A percentile compares a stretch with the other conserved stretches of the same genome.
Evolutionary conservation across 2,888 invertebrate genomes (phyloP).

Genomic region (Platycnemis pennipes): DNA sequence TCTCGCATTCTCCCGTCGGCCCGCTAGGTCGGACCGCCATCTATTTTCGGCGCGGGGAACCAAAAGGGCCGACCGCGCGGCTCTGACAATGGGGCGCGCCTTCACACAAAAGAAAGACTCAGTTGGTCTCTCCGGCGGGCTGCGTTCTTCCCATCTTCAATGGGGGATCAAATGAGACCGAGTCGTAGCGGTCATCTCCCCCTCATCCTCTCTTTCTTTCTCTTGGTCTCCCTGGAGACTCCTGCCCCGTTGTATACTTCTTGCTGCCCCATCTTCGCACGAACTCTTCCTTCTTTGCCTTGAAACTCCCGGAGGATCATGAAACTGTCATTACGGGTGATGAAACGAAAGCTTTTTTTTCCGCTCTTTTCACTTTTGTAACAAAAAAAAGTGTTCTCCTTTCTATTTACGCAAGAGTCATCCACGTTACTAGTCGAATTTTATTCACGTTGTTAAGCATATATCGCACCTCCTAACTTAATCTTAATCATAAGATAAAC

Average conservation of each 20-base stretch:
- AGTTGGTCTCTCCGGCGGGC: not conserved
- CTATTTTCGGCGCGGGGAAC: constrained; percentile 26
- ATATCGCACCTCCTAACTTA: no score
- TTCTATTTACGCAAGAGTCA: no score
- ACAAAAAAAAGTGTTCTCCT: no score
- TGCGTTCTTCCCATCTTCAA: not conserved
- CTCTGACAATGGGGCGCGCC: not conserved
- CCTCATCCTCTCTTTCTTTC: not conserved
- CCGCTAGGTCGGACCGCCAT: not conserved
- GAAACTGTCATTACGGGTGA: constrained; percentile 11
- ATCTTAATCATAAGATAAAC: no score
- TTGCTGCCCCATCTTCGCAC: not conserved
- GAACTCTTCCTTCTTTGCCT: not conserved
- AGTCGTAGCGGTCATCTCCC: not conserved
- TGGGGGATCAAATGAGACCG: constrained; percentile 13
- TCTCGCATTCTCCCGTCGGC: not conserved
- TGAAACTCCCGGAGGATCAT: not conserved
- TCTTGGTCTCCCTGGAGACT: not conserved
- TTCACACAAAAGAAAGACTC: constrained; percentile 23
- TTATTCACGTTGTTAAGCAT: no score
- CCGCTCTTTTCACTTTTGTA: no score
- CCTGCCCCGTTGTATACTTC: not conserved
- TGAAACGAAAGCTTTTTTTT: no score
- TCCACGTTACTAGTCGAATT: no score
- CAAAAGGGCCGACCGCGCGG: not conserved